Evolutionary conservation across 1,140 invertebrate genomes (phyloP).

Genomic region (Pseudachorutes palmiensis): DNA sequence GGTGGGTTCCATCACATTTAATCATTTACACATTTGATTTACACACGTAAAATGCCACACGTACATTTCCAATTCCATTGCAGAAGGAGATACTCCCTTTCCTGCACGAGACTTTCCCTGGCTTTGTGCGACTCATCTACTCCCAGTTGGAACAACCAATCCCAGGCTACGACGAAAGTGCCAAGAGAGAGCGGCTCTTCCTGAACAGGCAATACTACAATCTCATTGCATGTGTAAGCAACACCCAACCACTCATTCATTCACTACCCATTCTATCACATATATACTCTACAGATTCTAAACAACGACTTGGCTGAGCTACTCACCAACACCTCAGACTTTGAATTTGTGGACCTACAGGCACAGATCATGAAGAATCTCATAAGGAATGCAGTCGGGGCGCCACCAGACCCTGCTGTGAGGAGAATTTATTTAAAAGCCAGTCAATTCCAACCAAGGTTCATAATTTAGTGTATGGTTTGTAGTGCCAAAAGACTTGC

Average conservation of each 20-base stretch:
- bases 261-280: background rate
- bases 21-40: constrained; percentile 39
- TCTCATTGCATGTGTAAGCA: constrained; percentile 44
- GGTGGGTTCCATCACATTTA: constrained; percentile 41
- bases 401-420: background rate
- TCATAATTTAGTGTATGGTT: constrained; percentile 8
- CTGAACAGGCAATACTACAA: constrained; percentile 51
- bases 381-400: no score
- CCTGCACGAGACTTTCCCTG: constrained; percentile 43
- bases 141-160: constrained; percentile 43
- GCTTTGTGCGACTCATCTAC: constrained; percentile 48
- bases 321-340: no score
- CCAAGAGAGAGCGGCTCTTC: constrained; percentile 45
- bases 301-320: background rate
- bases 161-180: constrained; percentile 49
- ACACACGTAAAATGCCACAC: constrained; percentile 50
- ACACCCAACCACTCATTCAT: background rate
- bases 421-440: background rate
- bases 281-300: background rate
- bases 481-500: constrained; percentile 49
- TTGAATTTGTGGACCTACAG: no score
- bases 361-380: no score
- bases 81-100: constrained; percentile 46
- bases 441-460: background rate
- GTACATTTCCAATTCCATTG: no score